Evolutionary conservation across 2,797 vertebrate genomes (phyloP), one percentile per base, ranked within the genome.

Genomic region (Nannoperca australis): DNA sequence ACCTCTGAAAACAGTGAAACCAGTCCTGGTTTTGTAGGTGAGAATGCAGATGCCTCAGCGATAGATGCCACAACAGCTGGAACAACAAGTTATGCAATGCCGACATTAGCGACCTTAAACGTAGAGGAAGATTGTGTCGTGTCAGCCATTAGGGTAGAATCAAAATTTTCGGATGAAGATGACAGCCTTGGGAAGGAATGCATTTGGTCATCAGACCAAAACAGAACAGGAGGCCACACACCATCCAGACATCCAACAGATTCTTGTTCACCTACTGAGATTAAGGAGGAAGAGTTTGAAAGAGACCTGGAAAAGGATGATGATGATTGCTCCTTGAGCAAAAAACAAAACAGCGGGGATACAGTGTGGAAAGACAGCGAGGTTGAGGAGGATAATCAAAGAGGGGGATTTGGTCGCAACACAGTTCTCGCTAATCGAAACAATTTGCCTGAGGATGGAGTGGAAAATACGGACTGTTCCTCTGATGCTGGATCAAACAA

Each of bases 131-230:
- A 93, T 36, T 94, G 76, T 69, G 88, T 95, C 0, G 93, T 95
- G 56, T 95, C 93, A 22, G 95, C 94, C 13, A 89, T 95, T 38
- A 91, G 93, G 50, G 94, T 95, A 14, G 90, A 95, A 67, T 93
- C 94, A 0, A 92, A 91, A 56, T 89, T 94, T 82, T 95, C 94
- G 1, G 93, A 95, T 85, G 93, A 95, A 55, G 95, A 96, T 3
- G 95, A 95, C 34, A 94, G 89, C 68, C 30, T 83, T 18, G 86
- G 84, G 11, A 89, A 83, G 50, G 89, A 92, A 36, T 42, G 15
- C 27, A 14, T 70, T 2, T 49, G 1, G 55, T 47, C 81, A 51
- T 45, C 45, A 5, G 68, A 50, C 51, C 66, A 66, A 68, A 73
- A 79, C 2, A 32, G 65, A 3, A 45, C 58, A 34, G 50, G 27